Conservation (phyloP, 2,113 vertebrate genomes). For the Pachypanchax playfairii region DNA sequence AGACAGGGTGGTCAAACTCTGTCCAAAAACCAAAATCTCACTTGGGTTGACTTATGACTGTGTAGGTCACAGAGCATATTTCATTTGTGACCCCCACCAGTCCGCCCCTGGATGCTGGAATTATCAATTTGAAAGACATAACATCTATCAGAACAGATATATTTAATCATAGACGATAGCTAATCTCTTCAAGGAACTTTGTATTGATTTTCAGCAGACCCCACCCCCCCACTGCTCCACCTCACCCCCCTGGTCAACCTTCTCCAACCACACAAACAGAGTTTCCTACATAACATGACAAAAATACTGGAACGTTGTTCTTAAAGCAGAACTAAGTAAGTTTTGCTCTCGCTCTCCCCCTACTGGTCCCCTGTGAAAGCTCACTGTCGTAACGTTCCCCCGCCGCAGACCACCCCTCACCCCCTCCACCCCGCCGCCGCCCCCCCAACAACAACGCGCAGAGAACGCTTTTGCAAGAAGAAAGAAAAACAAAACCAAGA, state of each 20-base stretch:
- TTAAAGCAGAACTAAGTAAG: too few relatives aligned
- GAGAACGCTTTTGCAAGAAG: too few relatives aligned
- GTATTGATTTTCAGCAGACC: neutral
- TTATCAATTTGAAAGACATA: neutral
- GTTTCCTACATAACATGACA: neutral
- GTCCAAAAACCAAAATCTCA: neutral
- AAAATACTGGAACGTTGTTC: too few relatives aligned
- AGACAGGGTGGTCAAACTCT: neutral
- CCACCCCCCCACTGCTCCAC: neutral
- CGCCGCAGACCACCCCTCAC: too few relatives aligned
- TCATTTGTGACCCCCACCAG: neutral
- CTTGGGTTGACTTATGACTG: slow-evolving; percentile 1
- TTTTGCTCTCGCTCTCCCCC: neutral
- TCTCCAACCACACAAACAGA: neutral
- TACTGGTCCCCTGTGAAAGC: neutral
- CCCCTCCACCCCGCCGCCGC: too few relatives aligned
- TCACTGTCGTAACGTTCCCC: too few relatives aligned
- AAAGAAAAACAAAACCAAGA: too few relatives aligned
- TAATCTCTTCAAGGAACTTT: neutral
- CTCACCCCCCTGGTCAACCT: neutral
- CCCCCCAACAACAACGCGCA: too few relatives aligned
- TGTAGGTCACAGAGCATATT: neutral
- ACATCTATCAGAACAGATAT: neutral
- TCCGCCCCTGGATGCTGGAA: neutral
- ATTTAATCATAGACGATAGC: neutral